These are phyloP conservation scores for Scolopax bukidnonensis DNA, from an alignment of 2,797 vertebrate species.

Conservation along the genomic window DNA sequence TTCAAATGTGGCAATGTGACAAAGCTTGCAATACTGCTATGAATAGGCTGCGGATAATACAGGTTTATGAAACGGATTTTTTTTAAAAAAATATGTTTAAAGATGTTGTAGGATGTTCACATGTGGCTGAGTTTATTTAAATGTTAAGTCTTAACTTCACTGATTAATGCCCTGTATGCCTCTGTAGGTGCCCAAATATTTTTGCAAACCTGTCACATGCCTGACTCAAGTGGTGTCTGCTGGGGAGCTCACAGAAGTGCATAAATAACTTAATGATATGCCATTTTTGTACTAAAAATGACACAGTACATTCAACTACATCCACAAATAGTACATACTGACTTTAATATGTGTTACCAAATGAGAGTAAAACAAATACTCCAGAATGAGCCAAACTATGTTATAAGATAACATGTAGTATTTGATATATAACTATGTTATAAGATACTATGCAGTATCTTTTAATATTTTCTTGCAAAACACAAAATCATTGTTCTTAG, in stretches of 20 bases:
- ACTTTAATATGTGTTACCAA: neutral
- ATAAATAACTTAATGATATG: neutral
- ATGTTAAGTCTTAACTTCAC: neutral
- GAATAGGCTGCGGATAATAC: neutral
- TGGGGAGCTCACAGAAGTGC: neutral
- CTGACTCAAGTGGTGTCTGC: neutral
- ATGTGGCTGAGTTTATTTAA: neutral
- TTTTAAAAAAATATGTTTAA: neutral
- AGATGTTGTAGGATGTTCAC: neutral
- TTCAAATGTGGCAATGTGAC: neutral
- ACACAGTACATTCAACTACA: neutral
- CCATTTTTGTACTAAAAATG: neutral
- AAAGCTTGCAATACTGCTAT: neutral
- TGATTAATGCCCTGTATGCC: neutral
- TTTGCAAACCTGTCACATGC: neutral
- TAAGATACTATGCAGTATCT: neutral
- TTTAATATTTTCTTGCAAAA: neutral
- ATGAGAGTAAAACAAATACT: neutral
- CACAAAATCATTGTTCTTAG: neutral
- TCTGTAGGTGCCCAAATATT: neutral
- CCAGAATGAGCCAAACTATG: neutral
- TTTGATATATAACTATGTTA: neutral
- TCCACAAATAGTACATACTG: neutral
- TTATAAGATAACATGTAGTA: neutral
- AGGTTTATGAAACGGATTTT: neutral